These are phyloP conservation scores for Neomorphus geoffroyi DNA, from an alignment of 2,797 vertebrate genomes.

Conservation along the genomic window DNA sequence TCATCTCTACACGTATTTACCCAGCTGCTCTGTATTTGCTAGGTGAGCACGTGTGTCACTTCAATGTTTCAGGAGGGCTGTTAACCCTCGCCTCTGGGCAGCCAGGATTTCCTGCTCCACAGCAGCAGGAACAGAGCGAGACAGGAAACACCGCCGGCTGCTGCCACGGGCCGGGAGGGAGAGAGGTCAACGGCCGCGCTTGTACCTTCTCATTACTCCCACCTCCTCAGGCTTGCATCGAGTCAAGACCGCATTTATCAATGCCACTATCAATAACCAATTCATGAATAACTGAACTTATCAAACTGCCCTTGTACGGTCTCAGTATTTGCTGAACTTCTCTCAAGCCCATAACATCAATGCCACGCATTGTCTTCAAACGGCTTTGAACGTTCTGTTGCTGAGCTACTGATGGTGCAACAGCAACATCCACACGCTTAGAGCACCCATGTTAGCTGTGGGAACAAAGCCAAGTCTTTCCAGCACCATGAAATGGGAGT, in stretches of 20 bases:
- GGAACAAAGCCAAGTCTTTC: not conserved
- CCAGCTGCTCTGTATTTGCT: slow-evolving; percentile 76
- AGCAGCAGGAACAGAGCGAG: slow-evolving; percentile 55
- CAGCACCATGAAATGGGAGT: not conserved
- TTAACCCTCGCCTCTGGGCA: slow-evolving; percentile 62
- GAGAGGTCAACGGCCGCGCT: slow-evolving; percentile 37
- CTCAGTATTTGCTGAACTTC: not conserved
- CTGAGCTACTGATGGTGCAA: not conserved
- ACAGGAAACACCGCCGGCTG: slow-evolving; percentile 60
- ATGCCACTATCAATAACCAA: not conserved
- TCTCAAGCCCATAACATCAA: not conserved
- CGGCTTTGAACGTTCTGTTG: not conserved
- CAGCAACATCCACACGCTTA: not conserved
- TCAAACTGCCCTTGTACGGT: not conserved
- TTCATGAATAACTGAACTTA: not conserved
- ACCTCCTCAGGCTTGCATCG: not conserved
- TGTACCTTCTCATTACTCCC: slow-evolving; percentile 19
- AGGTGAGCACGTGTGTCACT: slow-evolving; percentile 60
- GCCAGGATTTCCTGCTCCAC: slow-evolving; percentile 68
- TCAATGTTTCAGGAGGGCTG: slow-evolving; percentile 66
- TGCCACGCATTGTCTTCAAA: not conserved
- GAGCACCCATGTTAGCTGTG: fast-evolving
- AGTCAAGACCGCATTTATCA: not conserved
- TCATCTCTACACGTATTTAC: slow-evolving; percentile 71
- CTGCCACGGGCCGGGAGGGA: slow-evolving; percentile 20